These are phyloP conservation scores for Helicolenus hilgendorfi DNA, from an alignment of 2,797 vertebrate genomes.

Conservation along the genomic window DNA sequence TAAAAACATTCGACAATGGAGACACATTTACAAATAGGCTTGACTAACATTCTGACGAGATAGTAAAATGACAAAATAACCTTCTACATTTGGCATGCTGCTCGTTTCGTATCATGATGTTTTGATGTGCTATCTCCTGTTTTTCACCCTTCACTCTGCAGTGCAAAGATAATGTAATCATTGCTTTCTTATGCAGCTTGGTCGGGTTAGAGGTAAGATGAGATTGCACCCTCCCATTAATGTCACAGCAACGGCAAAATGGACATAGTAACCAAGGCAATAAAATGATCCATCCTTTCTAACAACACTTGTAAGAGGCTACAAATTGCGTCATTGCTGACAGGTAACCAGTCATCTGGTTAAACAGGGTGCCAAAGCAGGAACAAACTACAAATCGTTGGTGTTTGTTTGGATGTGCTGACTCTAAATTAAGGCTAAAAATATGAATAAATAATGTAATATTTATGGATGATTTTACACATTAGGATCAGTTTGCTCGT, in stretches of 20 bases:
- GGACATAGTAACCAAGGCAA: conserved; percentile 44
- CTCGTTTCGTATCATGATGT: conserved; percentile 5
- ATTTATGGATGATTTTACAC: conserved; percentile 23
- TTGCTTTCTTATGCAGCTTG: not conserved
- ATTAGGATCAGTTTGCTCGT: not conserved
- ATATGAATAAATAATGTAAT: conserved; percentile 39
- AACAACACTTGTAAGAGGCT: conserved; percentile 37
- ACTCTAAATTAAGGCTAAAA: conserved; percentile 14
- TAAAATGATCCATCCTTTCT: conserved; percentile 9
- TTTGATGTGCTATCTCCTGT: not conserved
- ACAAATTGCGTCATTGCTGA: conserved; percentile 58
- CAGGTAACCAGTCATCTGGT: too few relatives aligned
- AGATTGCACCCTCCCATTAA: conserved; percentile 54
- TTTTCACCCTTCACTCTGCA: not conserved
- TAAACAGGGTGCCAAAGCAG: too few relatives aligned
- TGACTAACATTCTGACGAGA: not conserved
- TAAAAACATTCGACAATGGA: not conserved
- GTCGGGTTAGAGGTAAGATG: conserved; percentile 4
- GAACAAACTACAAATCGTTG: conserved; percentile 37
- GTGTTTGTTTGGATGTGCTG: conserved; percentile 30
- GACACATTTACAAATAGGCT: conserved; percentile 2
- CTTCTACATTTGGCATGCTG: conserved; percentile 6
- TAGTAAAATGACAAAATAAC: conserved; percentile 6
- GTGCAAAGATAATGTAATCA: not conserved
- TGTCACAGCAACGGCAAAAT: conserved; percentile 67